Base-by-base conservation (phyloP, 2,113 vertebrate genomes). In the Eptesicus fuscus region DNA sequence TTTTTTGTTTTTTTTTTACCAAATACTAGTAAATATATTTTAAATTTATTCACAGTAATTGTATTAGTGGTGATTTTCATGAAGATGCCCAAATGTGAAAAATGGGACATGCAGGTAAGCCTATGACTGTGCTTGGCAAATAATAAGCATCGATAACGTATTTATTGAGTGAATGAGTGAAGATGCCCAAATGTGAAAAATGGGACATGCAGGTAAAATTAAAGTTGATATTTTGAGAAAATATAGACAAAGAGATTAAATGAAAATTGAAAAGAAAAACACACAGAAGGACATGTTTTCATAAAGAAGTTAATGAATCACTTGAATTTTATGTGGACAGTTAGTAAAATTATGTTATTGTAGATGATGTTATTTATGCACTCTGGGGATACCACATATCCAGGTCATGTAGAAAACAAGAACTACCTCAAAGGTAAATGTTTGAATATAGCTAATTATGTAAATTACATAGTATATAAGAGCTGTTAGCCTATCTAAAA, bases 1-100 rank as follows among this genome's bases (percentile, higher is more conserved):
- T 61, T 92, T 51, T 83, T 83, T 9, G 14, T 65, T 74, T 91
- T 61, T 92, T 51, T 83, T 78, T 67, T 93, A 96, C 83, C 40
- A 92, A 61, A 61, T 47, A 49, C 16, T 49, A 49, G 13, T 17
- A 83, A 40, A 61, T 44, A 1, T 37, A 86, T 87, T 78, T 87
- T 88, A 6, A 35, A 12, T 49, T 79, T 87, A 73, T 83, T 73
- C 93, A 88, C 12, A 78, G 8, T 25, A 88, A 4, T 1, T 63
- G 8, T 3, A 14, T 83, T 47, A 82, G 22, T 77, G 28, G 9
- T 35, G 9, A 49, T 42, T 87, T 93, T 86, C 25, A 69, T 47
- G 1, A 65, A 89, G 35, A 40, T 11, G 4, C 49, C 51, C n/a
- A n/a, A n/a, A n/a, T n/a, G n/a, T n/a, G n/a, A n/a, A n/a, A n/a